Base-by-base conservation (phyloP, 2,113 vertebrate species). In the Oryzias melastigma region DNA sequence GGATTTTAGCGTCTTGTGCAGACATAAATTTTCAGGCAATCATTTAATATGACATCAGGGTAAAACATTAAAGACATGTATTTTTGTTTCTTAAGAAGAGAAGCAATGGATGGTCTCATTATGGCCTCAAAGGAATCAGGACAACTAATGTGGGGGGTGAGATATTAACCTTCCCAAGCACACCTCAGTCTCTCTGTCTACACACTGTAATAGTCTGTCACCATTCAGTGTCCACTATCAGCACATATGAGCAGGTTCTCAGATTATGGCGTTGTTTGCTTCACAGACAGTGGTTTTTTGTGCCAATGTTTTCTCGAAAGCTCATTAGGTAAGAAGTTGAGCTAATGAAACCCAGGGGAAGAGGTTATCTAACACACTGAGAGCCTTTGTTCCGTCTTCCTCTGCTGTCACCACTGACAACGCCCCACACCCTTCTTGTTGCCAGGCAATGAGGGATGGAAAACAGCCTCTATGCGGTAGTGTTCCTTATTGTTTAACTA, bases 381-480 rank as follows among this genome's bases (percentile, higher is more conserved):
- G 60, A 74, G 52, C 6, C 52, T 65, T 64, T 44, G 35, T 40
- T 56, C 19, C 19, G 2, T 40, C 55, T 47, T 62, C 46, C 22
- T 22, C 48, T 20, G 2, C 18, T 35, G 56, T 69, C 5, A 5
- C 64, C 7, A 7, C 35, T 47, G 69, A 65, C 82, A 20, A 72
- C 59, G 56, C 69, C 73, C 75, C 51, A 58, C 74, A 71, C 35
- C 62, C 77, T 76, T 84, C 77, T 76, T 84, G 84, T 87, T 87
- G 81, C 84, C 82, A 87, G 71, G 87, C 65, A 24, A 83, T 42
- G 40, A 13, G 54, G 20, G 68, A 72, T 78, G 45, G 68, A 66
- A 63, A 80, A 62, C 75, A 55, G 42, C 56, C 4, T 0, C 48
- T 47, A 45, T 22, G 58, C 35, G 25, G 14, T 14, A 24, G 59